phyloP scores from a whole-genome alignment of 2,888 invertebrate genomes.

The Plutella xylostella region DNA sequence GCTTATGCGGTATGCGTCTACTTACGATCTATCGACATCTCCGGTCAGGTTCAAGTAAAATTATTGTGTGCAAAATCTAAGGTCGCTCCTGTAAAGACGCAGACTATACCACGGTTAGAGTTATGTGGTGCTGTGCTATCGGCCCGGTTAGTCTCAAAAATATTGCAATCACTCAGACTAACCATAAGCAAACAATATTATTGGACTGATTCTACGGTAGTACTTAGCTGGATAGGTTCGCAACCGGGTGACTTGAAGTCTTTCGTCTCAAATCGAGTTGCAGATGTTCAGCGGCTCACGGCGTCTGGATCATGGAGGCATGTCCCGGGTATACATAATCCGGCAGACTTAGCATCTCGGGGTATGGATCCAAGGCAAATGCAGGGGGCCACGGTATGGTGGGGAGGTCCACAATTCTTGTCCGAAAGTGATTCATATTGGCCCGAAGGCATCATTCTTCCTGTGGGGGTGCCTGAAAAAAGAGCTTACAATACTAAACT shows the following conservation, averaged over 20 bases:
- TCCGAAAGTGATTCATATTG: not conserved
- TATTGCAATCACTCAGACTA: not conserved
- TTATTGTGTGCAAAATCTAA: slow-evolving; percentile 5
- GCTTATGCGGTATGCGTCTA: slow-evolving; percentile 14
- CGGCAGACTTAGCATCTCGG: not conserved
- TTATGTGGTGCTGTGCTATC: not conserved
- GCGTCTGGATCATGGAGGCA: not conserved
- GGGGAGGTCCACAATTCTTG: not conserved
- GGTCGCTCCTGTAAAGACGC: not conserved
- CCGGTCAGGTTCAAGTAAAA: not conserved
- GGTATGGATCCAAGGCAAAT: not conserved
- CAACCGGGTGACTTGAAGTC: not conserved
- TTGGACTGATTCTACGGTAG: not conserved
- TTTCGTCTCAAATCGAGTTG: not conserved
- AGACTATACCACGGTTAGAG: not conserved
- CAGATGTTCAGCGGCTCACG: not conserved
- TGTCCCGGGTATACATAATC: not conserved
- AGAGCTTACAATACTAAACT: no score
- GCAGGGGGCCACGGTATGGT: not conserved
- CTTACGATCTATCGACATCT: not conserved
- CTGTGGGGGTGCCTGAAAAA: no score
- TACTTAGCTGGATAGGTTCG: not conserved
- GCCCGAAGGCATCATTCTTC: no score
- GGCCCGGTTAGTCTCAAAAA: not conserved
- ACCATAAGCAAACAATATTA: not conserved